Base-by-base conservation (phyloP, 2,888 invertebrate genomes). In the Maniola hyperantus region DNA sequence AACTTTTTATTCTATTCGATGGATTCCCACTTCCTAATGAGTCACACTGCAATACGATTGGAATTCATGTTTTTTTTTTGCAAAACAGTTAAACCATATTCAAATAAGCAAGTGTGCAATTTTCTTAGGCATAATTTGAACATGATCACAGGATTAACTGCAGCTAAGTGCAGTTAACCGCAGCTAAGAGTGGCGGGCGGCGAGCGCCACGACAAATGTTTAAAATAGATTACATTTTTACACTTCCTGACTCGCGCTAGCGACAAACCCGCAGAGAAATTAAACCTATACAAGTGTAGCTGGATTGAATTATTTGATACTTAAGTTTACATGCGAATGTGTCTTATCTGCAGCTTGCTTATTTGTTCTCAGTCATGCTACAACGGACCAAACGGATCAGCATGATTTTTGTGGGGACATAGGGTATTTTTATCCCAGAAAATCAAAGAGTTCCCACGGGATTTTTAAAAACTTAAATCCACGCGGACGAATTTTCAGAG, bases 201-300 rank as follows among this genome's bases (percentile, higher is more conserved):
- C 70, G 73, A 77, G 73, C 75, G 71, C 76, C 84, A 86, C 74
- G 74, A 88, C 85, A 84, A 88, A 91, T 89, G 87, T 89, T 88
- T 91, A 89, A 90, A 89, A 89, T 88, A 87, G 89, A 90, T 91
- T 88, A 90, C 76, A 88, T 89, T 89, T 89, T 89, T 88, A 88
- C 85, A 85, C 86, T 91, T 90, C 90, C 90, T 87, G 80, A 84
- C 83, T 80, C 63, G 73, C 62, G 65, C 61, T 57, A 76, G 73
- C 77, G 73, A 80, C 82, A 82, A 83, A 80, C 79, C 87, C 86
- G 80, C 87, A 85, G 83, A 85, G 83, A 81, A 82, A 83, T 85
- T 88, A 76, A 76, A 76, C 79, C 79, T 79, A 13, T 76, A 15
- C 15, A 20, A 50, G 18, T 26, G 6, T 20, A 79, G 39, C 6